Conservation (phyloP, 2,797 vertebrate genomes). For the Microhierax caerulescens region DNA sequence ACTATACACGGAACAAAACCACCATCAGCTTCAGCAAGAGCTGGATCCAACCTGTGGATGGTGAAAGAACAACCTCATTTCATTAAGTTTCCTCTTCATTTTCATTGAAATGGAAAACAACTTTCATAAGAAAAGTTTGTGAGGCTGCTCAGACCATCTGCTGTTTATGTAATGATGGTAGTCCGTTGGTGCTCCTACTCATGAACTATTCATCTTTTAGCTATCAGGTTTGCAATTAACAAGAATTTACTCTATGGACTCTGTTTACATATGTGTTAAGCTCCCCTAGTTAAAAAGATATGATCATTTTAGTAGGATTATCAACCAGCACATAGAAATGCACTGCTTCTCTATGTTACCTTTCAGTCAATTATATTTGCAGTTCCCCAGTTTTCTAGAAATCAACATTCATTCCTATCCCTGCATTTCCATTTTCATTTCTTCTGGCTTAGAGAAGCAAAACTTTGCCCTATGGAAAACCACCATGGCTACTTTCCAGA, state of each 20-base stretch:
- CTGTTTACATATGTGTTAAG: neutral
- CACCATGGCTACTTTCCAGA: neutral
- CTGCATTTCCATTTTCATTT: neutral
- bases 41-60: neutral
- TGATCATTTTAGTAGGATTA: neutral
- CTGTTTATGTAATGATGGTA: neutral
- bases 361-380: neutral
- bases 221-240: neutral
- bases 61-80: neutral
- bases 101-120: conserved; percentile 12
- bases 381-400: neutral
- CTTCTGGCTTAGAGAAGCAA: neutral
- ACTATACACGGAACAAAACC: neutral
- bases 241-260: neutral
- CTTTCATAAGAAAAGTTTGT: conserved; percentile 4
- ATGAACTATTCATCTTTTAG: neutral
- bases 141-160: neutral
- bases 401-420: neutral
- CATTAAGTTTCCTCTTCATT: neutral
- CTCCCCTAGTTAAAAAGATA: neutral
- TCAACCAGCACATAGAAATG: neutral
- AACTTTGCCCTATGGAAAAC: neutral
- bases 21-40: neutral
- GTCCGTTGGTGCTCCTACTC: neutral
- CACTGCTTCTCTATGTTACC: neutral